Base-by-base conservation (phyloP, 2,888 invertebrate species). In the Cryptus armator region DNA sequence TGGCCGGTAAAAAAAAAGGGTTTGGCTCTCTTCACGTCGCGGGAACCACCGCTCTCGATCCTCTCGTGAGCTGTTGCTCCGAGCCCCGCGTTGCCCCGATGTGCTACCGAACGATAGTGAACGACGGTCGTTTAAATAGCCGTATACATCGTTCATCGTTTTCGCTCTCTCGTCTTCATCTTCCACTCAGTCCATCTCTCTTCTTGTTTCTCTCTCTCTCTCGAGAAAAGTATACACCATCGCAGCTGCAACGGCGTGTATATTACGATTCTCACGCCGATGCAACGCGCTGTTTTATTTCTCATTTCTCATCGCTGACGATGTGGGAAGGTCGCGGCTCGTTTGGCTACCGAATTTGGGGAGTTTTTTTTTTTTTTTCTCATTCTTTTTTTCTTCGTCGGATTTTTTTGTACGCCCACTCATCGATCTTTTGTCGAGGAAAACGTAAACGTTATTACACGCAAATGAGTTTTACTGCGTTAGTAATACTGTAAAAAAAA, bases 61-160 rank as follows among this genome's bases (percentile, higher is more conserved):
- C 71, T 71, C 68, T 71, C 68, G 46, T 75, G 74, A 64, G 14
- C 32, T 29, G 71, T 71, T 48, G 12, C 37, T 75, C 75, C 64
- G 75, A 48, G 7, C 29, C 24, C 24, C 24, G 24, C 24, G 24
- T 2, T 24, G 43, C 43, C 66, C 43, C 64, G 64, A 37, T 19
- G 43, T 16, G 16, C 29, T 29, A 75, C 32, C 64, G 75, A 75
- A 48, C 48, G 64, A 46, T 48, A 46, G 24, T 48, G 75, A 48
- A 64, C 62, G 62, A 48, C 62, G 64, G 14, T 32, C 75, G 75
- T 51, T 75, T 75, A 75, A 75, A 64, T 75, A 75, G 75, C 75
- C 32, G 44, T 19, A 44, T 16, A 46, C 74, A 29, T 48, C 29
- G 53, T 24, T 10, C 16, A 7, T 16, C 67, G 46, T 46, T 16